Evolutionary conservation across 1,140 invertebrate species (phyloP).

Genomic region (Zeugodacus cucurbitae): DNA sequence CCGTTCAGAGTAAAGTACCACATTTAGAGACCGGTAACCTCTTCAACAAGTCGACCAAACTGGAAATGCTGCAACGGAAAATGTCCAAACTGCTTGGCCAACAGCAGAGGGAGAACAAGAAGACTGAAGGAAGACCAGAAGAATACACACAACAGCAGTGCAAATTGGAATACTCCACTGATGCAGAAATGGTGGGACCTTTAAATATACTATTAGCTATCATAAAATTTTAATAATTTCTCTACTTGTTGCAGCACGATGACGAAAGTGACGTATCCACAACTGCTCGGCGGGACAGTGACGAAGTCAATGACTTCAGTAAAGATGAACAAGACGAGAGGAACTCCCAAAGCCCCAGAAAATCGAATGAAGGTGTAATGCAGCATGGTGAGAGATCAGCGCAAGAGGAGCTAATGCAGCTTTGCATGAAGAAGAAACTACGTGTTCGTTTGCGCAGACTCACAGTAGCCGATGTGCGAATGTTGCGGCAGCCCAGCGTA

Average conservation of each 20-base stretch:
- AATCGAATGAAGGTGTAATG: background rate
- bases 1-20: conserved; percentile 39
- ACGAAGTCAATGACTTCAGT: conserved; percentile 15
- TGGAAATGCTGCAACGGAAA: background rate
- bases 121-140: background rate
- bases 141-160: background rate
- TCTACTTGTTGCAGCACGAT: background rate
- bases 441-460: conserved; percentile 5
- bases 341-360: background rate
- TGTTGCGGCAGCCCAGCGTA: conserved; percentile 33
- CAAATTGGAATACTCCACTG: background rate
- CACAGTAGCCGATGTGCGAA: background rate
- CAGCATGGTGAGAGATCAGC: background rate
- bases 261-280: conserved; percentile 13
- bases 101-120: background rate
- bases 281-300: conserved; percentile 21
- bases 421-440: background rate
- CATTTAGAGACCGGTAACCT: conserved; percentile 1
- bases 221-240: background rate
- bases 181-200: background rate
- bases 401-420: background rate
- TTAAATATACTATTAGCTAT: background rate
- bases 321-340: background rate
- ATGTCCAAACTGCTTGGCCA: background rate
- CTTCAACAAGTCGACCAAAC: background rate